Evolutionary conservation across 2,113 vertebrate genomes (phyloP), one percentile per base, ranked within the genome.

Genomic region (Oreochromis spilurus): DNA sequence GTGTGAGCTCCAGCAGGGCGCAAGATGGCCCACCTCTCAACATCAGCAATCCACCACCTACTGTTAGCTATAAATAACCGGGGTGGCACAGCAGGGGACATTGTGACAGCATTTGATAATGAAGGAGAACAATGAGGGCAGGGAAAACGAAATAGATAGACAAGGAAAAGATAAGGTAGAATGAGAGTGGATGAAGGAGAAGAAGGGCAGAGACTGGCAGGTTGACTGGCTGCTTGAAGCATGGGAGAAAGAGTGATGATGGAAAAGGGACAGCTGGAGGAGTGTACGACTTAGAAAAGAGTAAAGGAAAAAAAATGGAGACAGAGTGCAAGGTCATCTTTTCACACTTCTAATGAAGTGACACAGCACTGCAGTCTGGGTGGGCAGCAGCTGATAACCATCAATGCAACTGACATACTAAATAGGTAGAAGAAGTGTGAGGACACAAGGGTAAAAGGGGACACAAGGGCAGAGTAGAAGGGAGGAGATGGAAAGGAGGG

Each of bases 81-180:
- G 79, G 89, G 81, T 83, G 89, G 93, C 91, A 82, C 94, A 92
- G 90, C 89, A n/a, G 90, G 89, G 82, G 87, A 84, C 88, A 40
- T 65, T 81, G 84, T 94, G 93, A 94, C 93, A 95, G 88, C 82
- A 5, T 93, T 91, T 93, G 84, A 93, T 93, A 95, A 95, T 94
- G 95, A 94, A 94, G 85, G 81, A 92, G 92, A 94, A 93, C 87
- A 95, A 96, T 91, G 92, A 95, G 93, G 91, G 90, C 91, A 94
- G 90, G 85, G 86, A 92, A 81, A 81, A 86, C 34, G 86, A 93
- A 89, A 88, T 75, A 29, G 78, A 89, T 84, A 92, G 88, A 88
- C 75, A 82, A 79, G 84, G 78, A 88, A 89, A 78, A 80, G 84
- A 89, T 80, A 57, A 72, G 88, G 86, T 62, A 45, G 29, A 87